Percentiles rank a stretch among this genome's conserved stretches.
phyloP scores from a whole-genome alignment of 2,797 vertebrate species.

The Sebastes diploproa region DNA sequence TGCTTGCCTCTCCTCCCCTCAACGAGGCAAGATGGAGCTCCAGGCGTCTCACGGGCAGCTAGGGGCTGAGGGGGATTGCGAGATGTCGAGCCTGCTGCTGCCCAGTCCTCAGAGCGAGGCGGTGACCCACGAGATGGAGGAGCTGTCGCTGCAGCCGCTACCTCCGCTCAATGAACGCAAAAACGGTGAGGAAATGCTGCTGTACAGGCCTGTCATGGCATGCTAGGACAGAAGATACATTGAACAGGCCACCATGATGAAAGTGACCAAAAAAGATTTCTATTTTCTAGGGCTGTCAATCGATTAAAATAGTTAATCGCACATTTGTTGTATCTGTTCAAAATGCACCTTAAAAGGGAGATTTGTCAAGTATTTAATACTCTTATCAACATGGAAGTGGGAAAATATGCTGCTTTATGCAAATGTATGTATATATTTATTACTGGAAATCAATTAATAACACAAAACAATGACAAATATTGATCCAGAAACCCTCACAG shows the following conservation, averaged over 20 bases:
- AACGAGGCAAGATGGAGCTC: slow-evolving; percentile 86
- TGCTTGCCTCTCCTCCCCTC: slow-evolving; percentile 20
- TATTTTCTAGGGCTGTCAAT: not conserved
- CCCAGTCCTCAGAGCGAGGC: slow-evolving; percentile 98
- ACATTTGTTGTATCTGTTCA: too few species aligned
- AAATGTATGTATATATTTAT: too few species aligned
- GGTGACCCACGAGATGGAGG: slow-evolving; percentile 93
- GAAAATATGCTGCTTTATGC: too few species aligned
- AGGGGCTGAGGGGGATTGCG: slow-evolving; percentile 83
- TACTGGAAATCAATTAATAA: too few species aligned
- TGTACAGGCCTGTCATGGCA: not conserved
- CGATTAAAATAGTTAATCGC: too few species aligned
- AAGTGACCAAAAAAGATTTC: not conserved
- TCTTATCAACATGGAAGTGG: too few species aligned
- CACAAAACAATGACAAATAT: too few species aligned
- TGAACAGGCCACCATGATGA: not conserved
- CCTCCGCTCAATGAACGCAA: slow-evolving; percentile 94
- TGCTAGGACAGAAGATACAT: too few species aligned
- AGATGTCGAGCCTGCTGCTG: slow-evolving; percentile 82
- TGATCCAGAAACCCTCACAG: too few species aligned
- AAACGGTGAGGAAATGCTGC: slow-evolving; percentile 87
- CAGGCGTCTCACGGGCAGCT: slow-evolving; percentile 66
- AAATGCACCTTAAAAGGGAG: too few species aligned
- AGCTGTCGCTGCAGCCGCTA: slow-evolving; percentile 92
- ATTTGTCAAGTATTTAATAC: too few species aligned